These are phyloP conservation scores for Serrognathus titanus DNA, from an alignment of 2,888 invertebrate species.

Conservation along the genomic window DNA sequence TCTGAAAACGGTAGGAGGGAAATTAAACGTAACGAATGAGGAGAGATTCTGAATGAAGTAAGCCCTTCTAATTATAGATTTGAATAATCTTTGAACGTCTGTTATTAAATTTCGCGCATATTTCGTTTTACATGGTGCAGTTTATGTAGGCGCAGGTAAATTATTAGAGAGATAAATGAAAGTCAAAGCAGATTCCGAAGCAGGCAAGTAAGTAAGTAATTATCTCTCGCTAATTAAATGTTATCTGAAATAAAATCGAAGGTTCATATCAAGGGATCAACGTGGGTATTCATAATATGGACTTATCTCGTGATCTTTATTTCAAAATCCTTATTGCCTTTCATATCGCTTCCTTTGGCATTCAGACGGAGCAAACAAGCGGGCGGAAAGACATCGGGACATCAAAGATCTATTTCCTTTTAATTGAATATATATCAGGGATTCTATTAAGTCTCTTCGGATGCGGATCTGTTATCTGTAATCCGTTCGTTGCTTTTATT, in stretches of 20 bases:
- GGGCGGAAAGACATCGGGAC: constrained; percentile 17
- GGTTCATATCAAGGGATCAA: neutral
- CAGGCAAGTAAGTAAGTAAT: too few relatives aligned
- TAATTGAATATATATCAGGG: constrained; percentile 21
- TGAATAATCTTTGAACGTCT: too few relatives aligned
- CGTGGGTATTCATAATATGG: neutral
- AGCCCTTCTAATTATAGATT: too few relatives aligned
- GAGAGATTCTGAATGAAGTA: too few relatives aligned
- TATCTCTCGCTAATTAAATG: neutral
- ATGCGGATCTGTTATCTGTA: neutral
- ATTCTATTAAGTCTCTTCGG: constrained; percentile 18
- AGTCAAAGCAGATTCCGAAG: too few relatives aligned
- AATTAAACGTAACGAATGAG: too few relatives aligned
- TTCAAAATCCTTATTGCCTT: neutral
- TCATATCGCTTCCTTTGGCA: neutral
- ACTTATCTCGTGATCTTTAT: neutral
- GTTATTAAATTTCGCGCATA: too few relatives aligned
- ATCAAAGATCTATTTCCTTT: constrained; percentile 24
- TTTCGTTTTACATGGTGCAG: too few relatives aligned
- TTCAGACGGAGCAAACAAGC: neutral
- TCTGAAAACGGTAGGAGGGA: too few relatives aligned
- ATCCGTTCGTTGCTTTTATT: neutral
- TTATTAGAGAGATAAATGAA: too few relatives aligned
- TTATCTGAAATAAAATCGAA: constrained; percentile 1
- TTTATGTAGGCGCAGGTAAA: too few relatives aligned